Base-by-base conservation (phyloP, 2,797 vertebrate species). In the Lindbergichthys nudifrons region DNA sequence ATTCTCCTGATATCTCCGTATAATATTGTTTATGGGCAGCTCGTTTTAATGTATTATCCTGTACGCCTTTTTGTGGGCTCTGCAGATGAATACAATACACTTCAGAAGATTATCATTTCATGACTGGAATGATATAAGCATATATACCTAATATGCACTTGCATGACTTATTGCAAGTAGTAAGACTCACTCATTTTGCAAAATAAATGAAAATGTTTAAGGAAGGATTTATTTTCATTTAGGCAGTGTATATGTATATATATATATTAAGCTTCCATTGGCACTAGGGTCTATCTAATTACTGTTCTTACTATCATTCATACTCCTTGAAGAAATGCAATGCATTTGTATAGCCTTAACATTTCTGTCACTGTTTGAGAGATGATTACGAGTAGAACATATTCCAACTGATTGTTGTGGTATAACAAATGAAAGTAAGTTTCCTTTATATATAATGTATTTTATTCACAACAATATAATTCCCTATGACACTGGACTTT, bases 401-500 rank as follows among this genome's bases (percentile, higher is more conserved):
- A 26, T 26, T 26, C 26, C 26, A 26, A 26, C 26, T 26, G 32
- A 15, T 60, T 6, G 36, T 43, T 70, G 23, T 46, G 23, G 15
- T 43, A 39, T 18, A 45, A 36, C 51, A 59, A 56, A 21, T 47
- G 15, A 42, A 54, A 2, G 18, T 26, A 57, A 41, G 3, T 66
- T 76, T 68, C n/a, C 32, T 46, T 63, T 62, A 26, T 26, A 26
- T 69, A 1, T 8, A 26, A 16, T 70, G 79, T 68, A 65, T 43
- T 47, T 50, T 42, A 47, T 41, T 19, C 63, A 46, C 45, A 73
- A 19, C 18, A 57, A 46, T 13, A 32, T 32, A 32, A 41, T 65
- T 30, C 19, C 43, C 32, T 58, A 2, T 84, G n/a, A 56, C 13
- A 74, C 64, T 65, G 80, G 74, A 91, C 88, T 90, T 88, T 83